Percentiles rank a stretch among this genome's conserved stretches.
Conservation (phyloP, 2,888 invertebrate species). For the Pediacus dermestoides region DNA sequence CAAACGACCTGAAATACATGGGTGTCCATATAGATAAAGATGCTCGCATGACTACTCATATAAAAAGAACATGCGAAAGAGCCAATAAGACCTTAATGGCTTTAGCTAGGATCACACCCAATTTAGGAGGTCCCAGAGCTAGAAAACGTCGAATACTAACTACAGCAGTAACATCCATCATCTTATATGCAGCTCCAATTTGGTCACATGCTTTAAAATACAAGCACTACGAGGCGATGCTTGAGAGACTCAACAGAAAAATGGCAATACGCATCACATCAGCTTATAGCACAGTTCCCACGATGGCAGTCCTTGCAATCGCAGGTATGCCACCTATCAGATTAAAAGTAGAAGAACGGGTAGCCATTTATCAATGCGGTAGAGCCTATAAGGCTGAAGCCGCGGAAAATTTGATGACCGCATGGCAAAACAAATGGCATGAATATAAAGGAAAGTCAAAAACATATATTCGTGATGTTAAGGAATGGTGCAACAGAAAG, state of each 20-base stretch:
- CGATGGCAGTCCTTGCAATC: constrained; percentile 10
- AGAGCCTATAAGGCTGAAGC: neutral
- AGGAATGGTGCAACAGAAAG: neutral
- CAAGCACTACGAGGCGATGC: constrained; percentile 11
- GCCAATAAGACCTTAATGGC: constrained; percentile 5
- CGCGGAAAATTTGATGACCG: too few species aligned
- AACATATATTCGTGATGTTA: too few species aligned
- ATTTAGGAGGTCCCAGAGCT: constrained; percentile 5
- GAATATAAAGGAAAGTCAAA: too few species aligned
- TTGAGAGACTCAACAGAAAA: constrained; percentile 10
- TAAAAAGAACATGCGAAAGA: constrained; percentile 13
- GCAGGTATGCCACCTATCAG: constrained; percentile 11
- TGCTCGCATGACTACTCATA: constrained; percentile 13
- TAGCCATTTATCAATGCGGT: neutral
- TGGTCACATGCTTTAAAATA: constrained; percentile 16
- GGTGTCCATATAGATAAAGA: constrained; percentile 11
- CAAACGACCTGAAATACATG: constrained; percentile 1
- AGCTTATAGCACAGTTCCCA: constrained; percentile 18
- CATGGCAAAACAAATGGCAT: too few species aligned
- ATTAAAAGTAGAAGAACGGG: constrained; percentile 11
- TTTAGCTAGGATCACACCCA: constrained; percentile 8
- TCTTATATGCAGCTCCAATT: constrained; percentile 9
- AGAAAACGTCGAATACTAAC: neutral
- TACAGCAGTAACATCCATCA: neutral
- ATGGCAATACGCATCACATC: constrained; percentile 12